Evolutionary conservation across 2,113 vertebrate genomes (phyloP).

Genomic region (Ptychochromis oligacanthus): DNA sequence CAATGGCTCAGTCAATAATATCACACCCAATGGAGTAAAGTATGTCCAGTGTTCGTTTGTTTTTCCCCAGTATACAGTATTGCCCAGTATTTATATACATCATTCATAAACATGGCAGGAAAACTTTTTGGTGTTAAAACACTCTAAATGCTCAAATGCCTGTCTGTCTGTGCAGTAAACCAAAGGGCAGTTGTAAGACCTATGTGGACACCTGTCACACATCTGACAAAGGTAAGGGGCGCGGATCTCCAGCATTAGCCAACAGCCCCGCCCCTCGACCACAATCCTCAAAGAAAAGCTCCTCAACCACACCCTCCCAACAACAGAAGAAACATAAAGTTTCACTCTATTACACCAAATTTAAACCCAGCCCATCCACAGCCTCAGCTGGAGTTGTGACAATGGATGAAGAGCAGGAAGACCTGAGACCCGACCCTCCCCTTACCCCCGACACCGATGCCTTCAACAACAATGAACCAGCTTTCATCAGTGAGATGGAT

Average conservation of each 20-base stretch:
- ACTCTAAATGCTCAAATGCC: neutral
- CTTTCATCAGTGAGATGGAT: constrained; percentile 61
- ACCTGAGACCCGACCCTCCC: constrained; percentile 49
- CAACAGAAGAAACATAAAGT: constrained; percentile 94
- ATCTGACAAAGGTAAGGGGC: constrained; percentile 94
- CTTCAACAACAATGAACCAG: constrained; percentile 75
- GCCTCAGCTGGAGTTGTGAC: constrained; percentile 42
- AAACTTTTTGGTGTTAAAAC: neutral
- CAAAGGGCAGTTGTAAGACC: constrained; percentile 91
- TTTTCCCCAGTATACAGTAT: neutral
- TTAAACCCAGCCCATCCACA: constrained; percentile 78
- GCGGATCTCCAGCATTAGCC: constrained; percentile 87
- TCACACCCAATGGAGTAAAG: constrained; percentile 87
- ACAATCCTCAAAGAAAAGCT: constrained; percentile 88
- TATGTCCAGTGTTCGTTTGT: constrained; percentile 61
- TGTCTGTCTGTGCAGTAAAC: constrained; percentile 66
- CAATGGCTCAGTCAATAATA: constrained; percentile 77
- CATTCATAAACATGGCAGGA: neutral
- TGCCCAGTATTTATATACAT: neutral
- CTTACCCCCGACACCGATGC: constrained; percentile 64
- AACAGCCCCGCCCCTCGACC: constrained; percentile 78
- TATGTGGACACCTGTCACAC: constrained; percentile 88
- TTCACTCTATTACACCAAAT: constrained; percentile 90
- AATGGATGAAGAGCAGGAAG: constrained; percentile 72
- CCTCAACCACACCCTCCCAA: constrained; percentile 81